phyloP scores from a whole-genome alignment of 2,113 vertebrate genomes.

The Gallinago undulata region DNA sequence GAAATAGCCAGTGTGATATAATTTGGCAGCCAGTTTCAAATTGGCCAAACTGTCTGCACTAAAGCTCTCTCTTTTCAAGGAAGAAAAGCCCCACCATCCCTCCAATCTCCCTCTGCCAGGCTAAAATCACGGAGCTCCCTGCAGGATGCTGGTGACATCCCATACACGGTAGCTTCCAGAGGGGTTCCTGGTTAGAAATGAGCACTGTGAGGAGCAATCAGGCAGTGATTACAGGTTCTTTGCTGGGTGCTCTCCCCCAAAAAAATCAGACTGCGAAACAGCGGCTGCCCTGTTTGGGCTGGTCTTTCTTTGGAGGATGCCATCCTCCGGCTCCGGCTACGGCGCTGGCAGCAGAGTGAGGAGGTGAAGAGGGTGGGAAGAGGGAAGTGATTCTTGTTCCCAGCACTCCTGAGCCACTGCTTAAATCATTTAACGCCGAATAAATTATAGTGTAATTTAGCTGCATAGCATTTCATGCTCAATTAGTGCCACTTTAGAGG shows the following conservation, averaged over 20 bases:
- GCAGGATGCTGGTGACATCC: background rate
- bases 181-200: accelerated
- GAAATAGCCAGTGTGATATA: background rate
- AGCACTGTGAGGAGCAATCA: accelerated
- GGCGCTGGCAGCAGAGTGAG: background rate
- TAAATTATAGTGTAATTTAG: conserved; percentile 66
- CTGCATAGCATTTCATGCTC: conserved; percentile 61
- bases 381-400: conserved; percentile 11
- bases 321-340: accelerated
- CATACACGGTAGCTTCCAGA: accelerated
- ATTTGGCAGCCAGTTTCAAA: background rate
- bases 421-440: conserved; percentile 54
- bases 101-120: background rate
- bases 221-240: background rate
- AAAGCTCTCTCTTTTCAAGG: background rate
- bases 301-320: background rate
- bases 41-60: background rate
- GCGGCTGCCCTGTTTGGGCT: accelerated
- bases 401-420: conserved; percentile 13
- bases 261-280: background rate
- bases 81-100: background rate
- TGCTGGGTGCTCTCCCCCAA: background rate
- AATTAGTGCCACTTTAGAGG: conserved; percentile 63
- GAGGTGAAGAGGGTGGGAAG: background rate
- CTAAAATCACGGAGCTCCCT: background rate